Evolutionary conservation across 2,113 vertebrate genomes (phyloP), one percentile per base, ranked within the genome.

Genomic region (Aptenodytes forsteri): DNA sequence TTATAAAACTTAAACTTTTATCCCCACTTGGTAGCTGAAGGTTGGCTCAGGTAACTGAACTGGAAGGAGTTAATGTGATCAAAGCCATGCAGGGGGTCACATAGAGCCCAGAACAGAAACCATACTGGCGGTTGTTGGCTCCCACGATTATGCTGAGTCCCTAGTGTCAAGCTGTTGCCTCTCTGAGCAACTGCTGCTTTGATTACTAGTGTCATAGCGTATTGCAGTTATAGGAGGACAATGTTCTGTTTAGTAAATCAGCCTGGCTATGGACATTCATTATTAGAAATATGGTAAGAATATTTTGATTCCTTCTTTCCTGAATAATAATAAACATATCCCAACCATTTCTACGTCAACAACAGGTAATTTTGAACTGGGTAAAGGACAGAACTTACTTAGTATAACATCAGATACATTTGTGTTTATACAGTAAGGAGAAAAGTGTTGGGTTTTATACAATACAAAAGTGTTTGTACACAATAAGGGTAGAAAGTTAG

Each of bases 341-440:
- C 20, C 36, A 61, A 4, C 7, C 50, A 17, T 59, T 27, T 46
- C 44, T 56, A 2, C 14, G 9, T 20, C 64, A 32, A 27, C 2
- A 27, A 47, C 18, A 84, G 49, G 13, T 75, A 16, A 49, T 34
- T 75, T 58, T 21, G 55, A 54, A 10, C 19, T 13, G 47, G 10
- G 11, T n/a, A 18, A 58, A 69, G 55, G 29, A 8, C 38, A 59
- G 52, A 34, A 26, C 6, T 25, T 19, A 9, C 11, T 42, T 12
- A 8, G 8, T 19, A 7, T 40, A 9, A 42, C 7, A 2, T 55
- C 2, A 0, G 36, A 5, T 36, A 1, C 6, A 3, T 56, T 64
- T 73, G 17, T 75, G 23, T 71, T 83, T 38, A 16, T 27, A 7
- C 3, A 46, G 14, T 21, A 22, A 65, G 38, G 32, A 62, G 79